Conservation (phyloP, 2,888 invertebrate species). For the Sphaeridia pumilis region DNA sequence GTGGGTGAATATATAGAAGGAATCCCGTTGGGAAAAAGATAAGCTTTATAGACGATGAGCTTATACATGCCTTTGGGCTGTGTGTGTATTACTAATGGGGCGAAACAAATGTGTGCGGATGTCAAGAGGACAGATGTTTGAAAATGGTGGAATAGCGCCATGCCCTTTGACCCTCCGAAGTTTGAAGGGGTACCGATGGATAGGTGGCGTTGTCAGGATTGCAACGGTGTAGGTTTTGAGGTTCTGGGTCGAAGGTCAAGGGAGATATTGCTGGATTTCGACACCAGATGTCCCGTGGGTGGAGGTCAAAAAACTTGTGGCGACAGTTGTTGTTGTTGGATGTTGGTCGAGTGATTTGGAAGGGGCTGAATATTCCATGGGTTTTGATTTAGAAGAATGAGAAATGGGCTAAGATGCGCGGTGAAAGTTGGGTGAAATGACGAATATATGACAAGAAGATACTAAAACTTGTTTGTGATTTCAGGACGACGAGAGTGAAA, state of each 20-base stretch:
- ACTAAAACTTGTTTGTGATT: background rate
- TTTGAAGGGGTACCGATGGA: background rate
- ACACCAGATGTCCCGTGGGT: constrained; percentile 23
- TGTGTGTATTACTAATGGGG: too few species aligned
- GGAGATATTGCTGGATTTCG: constrained; percentile 5
- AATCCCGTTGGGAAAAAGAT: too few species aligned
- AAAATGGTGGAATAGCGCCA: constrained; percentile 2
- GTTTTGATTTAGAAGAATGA: background rate
- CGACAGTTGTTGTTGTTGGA: background rate
- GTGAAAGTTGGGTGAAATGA: background rate
- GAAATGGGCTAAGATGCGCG: background rate
- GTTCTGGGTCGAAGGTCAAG: background rate
- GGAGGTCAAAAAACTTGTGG: constrained; percentile 21
- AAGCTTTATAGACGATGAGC: too few species aligned
- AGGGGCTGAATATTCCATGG: background rate
- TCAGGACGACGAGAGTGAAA: constrained; percentile 33
- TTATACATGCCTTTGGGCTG: too few species aligned
- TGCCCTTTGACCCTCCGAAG: background rate
- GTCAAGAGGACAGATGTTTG: constrained; percentile 28
- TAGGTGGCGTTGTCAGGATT: background rate
- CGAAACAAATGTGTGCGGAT: too few species aligned
- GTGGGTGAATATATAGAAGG: too few species aligned
- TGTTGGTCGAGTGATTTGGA: too few species aligned
- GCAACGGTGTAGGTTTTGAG: background rate
- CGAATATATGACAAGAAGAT: background rate